Conservation (phyloP, 2,888 invertebrate species). For the Bimastos eiseni region DNA sequence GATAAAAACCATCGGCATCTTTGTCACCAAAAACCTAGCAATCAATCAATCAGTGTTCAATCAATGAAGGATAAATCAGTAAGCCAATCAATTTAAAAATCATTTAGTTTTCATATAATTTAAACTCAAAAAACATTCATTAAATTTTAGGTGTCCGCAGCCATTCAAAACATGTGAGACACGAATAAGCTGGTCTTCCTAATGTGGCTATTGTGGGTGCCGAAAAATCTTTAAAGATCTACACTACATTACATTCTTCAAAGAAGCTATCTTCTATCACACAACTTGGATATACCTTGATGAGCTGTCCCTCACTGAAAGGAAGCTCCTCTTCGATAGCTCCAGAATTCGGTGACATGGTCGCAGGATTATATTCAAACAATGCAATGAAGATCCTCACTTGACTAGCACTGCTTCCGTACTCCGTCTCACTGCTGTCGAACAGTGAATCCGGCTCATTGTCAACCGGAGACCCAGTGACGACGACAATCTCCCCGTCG, state of each 20-base stretch:
- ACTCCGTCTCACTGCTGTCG: slow-evolving; percentile 27
- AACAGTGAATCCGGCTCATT: slow-evolving; percentile 21
- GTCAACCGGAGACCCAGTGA: neutral
- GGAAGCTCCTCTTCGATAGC: slow-evolving; percentile 95
- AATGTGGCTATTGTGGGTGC: too few relatives aligned
- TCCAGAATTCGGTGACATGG: slow-evolving; percentile 99
- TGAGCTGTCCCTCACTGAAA: slow-evolving; percentile 93
- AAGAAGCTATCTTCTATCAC: neutral
- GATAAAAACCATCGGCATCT: slow-evolving; percentile 98
- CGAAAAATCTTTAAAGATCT: too few relatives aligned
- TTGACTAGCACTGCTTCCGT: slow-evolving; percentile 31
- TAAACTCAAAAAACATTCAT: too few relatives aligned
- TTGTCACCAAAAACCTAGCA: slow-evolving; percentile 90
- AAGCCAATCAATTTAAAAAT: neutral
- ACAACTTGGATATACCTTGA: slow-evolving; percentile 73
- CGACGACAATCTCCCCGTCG: neutral
- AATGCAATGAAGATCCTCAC: slow-evolving; percentile 78
- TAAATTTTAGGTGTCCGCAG: too few relatives aligned
- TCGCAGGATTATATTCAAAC: slow-evolving; percentile 95
- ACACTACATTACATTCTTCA: too few relatives aligned
- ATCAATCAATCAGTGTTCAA: neutral
- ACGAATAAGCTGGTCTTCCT: too few relatives aligned
- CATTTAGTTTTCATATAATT: neutral
- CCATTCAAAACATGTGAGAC: too few relatives aligned
- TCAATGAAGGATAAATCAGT: neutral